phyloP scores from a whole-genome alignment of 1,140 invertebrate species.

The Radopholus similis region DNA sequence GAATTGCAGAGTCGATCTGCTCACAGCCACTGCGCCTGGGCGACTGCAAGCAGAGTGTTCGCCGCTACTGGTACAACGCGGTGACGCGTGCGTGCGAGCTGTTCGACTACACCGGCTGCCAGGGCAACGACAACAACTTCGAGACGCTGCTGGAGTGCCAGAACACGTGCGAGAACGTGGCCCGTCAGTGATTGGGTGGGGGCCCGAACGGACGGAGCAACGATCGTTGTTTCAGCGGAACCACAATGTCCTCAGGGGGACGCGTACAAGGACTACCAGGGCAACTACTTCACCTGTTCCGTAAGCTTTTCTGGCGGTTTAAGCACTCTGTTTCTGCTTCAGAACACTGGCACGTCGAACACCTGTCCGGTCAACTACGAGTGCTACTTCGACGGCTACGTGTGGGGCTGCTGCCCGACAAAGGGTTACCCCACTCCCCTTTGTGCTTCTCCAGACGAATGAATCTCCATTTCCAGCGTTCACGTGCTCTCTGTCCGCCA shows the following conservation, averaged over 20 bases:
- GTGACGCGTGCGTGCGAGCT: conserved; percentile 57
- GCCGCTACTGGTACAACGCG: conserved; percentile 60
- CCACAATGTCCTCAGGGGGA: conserved; percentile 59
- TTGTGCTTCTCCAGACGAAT: conserved; percentile 28
- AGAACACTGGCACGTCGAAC: conserved; percentile 54
- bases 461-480: conserved; percentile 48
- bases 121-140: conserved; percentile 57
- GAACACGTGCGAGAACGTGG: conserved; percentile 59
- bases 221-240: conserved; percentile 46
- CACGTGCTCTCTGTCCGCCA: conserved; percentile 55
- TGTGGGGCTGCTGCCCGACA: conserved; percentile 59
- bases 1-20: conserved; percentile 56
- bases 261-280: conserved; percentile 59
- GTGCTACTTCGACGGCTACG: conserved; percentile 59
- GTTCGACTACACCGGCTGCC: conserved; percentile 59
- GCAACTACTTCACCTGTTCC: conserved; percentile 58
- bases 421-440: conserved; percentile 35
- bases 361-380: conserved; percentile 57
- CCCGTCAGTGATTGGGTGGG: conserved; percentile 45
- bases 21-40: conserved; percentile 57
- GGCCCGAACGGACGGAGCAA: not conserved
- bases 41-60: conserved; percentile 58
- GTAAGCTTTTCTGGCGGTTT: not conserved
- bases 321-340: not conserved
- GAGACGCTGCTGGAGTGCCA: conserved; percentile 57